Conservation (phyloP, 2,888 invertebrate genomes). For the Ecliptopera silaceata region DNA sequence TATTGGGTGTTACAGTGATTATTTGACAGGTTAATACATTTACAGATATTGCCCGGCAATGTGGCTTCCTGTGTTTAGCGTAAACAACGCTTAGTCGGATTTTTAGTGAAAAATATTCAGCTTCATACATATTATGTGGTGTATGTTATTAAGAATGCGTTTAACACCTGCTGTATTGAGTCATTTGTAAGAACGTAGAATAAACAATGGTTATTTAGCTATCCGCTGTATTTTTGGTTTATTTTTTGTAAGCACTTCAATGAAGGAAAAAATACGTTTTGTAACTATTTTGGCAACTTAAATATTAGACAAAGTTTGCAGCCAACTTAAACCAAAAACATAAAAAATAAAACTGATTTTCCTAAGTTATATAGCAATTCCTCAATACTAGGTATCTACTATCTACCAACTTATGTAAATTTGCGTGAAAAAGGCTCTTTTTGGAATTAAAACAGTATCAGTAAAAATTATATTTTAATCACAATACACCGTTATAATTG, state of each 20-base stretch:
- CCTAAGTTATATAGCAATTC: too few relatives aligned
- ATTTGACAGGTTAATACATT: slow-evolving; percentile 83
- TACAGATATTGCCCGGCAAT: slow-evolving; percentile 80
- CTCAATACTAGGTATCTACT: too few relatives aligned
- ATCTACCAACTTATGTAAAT: too few relatives aligned
- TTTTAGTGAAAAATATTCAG: slow-evolving; percentile 62
- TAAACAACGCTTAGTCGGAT: slow-evolving; percentile 72
- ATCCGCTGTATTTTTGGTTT: slow-evolving; percentile 3
- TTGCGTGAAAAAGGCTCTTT: not conserved
- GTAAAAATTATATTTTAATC: not conserved
- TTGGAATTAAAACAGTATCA: not conserved
- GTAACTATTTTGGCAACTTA: not conserved
- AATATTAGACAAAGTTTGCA: not conserved
- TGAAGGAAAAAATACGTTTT: not conserved
- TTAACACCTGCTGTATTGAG: slow-evolving; percentile 35
- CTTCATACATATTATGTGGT: slow-evolving; percentile 55
- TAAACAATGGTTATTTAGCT: slow-evolving; percentile 16
- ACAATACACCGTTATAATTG: not conserved
- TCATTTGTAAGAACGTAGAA: slow-evolving; percentile 19
- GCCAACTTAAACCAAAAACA: too few relatives aligned
- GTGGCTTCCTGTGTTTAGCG: slow-evolving; percentile 78
- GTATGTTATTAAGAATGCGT: slow-evolving; percentile 54
- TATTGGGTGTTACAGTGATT: slow-evolving; percentile 80
- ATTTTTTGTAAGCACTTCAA: not conserved
- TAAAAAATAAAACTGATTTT: too few relatives aligned